Percentiles rank a stretch among this genome's conserved stretches.
phyloP scores from a whole-genome alignment of 2,888 invertebrate genomes.

The Papilio demoleus region DNA sequence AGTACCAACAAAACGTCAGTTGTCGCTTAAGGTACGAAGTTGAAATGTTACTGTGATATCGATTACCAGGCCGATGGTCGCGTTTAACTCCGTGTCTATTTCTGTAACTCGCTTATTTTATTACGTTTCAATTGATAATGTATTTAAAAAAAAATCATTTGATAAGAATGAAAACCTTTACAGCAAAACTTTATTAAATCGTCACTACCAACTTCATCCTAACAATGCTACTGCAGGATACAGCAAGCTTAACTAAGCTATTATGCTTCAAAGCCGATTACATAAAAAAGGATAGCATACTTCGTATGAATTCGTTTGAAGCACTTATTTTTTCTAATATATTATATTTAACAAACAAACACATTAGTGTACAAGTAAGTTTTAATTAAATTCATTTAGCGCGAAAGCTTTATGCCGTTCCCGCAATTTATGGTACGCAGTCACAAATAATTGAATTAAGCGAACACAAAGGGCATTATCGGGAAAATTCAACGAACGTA shows the following conservation, averaged over 20 bases:
- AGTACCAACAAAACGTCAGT: not conserved
- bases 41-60: conserved; percentile 26
- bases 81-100: conserved; percentile 31
- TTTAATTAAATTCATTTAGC: conserved; percentile 16
- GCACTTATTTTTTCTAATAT: not conserved
- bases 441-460: conserved; percentile 57
- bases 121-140: not conserved
- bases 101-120: conserved; percentile 5
- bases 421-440: conserved; percentile 30
- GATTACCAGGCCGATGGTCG: conserved; percentile 32
- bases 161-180: too few relatives aligned
- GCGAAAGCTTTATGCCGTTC: conserved; percentile 26
- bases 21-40: conserved; percentile 15
- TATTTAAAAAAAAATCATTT: conserved; percentile 1
- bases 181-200: too few relatives aligned
- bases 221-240: not conserved
- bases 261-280: conserved; percentile 8
- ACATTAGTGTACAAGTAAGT: conserved; percentile 6
- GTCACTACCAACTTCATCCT: not conserved
- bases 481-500: conserved; percentile 42
- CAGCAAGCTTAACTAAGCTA: conserved; percentile 4
- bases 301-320: not conserved
- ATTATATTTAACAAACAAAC: not conserved
- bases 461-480: conserved; percentile 53
- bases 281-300: not conserved